Base-by-base conservation (phyloP, 2,888 invertebrate species). In the Psococerastis gibbosa region DNA sequence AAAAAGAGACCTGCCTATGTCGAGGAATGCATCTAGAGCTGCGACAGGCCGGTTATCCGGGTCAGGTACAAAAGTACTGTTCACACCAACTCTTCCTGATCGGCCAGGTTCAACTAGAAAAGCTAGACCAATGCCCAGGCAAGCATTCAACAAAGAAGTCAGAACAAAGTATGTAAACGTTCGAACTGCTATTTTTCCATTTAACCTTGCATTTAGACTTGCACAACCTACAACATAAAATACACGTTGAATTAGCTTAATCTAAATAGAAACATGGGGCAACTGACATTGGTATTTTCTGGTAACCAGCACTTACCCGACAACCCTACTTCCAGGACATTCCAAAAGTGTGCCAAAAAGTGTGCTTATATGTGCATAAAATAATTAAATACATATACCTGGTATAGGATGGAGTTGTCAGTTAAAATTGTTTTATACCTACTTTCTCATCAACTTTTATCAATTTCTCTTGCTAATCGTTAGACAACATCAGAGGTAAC, bases 21-120 rank as follows among this genome's bases (percentile, higher is more conserved):
- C 91, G 56, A 91, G 65, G 51, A 89, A 70, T 54, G 87, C 87
- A 57, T 91, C 89, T 60, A 89, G 62, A 47, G 78, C 76, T 48
- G 73, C 71, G 47, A 71, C 64, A 62, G 57, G 48, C 63, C 54
- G 43, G 20, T 38, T 38, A 11, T 51, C 49, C 11, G 46, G 45
- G 11, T 41, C 22, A 9, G 41, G 35, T 2, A 47, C 31, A 1
- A 48, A 34, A 9, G 48, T 38, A 17, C 45, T 47, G 4, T 22
- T 8, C 32, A 50, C 49, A 9, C 53, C 49, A 5, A 52, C 76
- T 2, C 78, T 73, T 57, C 75, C 70, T n/a, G n/a, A n/a, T n/a
- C n/a, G n/a, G 15, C 87, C 87, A 2, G 87, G 87, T 57, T 83
- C 84, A 44, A 87, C 75, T 35, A 74, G 54, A 47, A 77, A 59